Percentiles rank a stretch among this genome's conserved stretches.
These are phyloP conservation scores for Brenthis daphne DNA, from an alignment of 2,888 invertebrate genomes.

Conservation along the genomic window DNA sequence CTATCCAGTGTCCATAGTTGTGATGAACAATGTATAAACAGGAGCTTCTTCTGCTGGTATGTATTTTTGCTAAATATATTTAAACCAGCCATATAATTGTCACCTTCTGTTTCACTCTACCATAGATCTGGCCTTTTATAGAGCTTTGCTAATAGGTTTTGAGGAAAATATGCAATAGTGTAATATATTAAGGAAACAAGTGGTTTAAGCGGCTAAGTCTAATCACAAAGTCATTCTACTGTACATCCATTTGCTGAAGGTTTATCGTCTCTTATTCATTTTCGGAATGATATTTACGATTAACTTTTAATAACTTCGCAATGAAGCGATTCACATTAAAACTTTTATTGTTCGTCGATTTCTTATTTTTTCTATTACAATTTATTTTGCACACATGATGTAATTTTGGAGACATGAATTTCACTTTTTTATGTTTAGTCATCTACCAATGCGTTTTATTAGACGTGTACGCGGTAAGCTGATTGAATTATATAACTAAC, in stretches of 20 bases:
- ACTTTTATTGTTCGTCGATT: conserved; percentile 53
- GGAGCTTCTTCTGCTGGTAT: conserved; percentile 68
- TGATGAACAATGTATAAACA: conserved; percentile 76
- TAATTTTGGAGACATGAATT: conserved; percentile 62
- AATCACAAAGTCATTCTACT: too few species aligned
- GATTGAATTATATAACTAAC: conserved; percentile 19
- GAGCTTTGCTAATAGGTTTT: too few species aligned
- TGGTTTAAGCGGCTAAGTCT: too few species aligned
- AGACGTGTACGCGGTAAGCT: conserved; percentile 60
- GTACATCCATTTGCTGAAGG: too few species aligned
- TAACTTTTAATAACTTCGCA: conserved; percentile 55
- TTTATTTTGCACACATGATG: conserved; percentile 52
- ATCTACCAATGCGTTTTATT: conserved; percentile 50
- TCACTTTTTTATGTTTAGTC: conserved; percentile 61
- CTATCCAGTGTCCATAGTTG: conserved; percentile 43
- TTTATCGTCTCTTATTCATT: neutral
- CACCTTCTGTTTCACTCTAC: too few species aligned
- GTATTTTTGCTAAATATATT: conserved; percentile 41
- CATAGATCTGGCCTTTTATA: too few species aligned
- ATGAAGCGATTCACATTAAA: conserved; percentile 48
- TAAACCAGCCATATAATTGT: too few species aligned
- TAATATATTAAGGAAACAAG: too few species aligned
- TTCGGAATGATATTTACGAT: neutral
- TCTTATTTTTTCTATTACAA: conserved; percentile 47
- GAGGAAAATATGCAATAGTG: too few species aligned